Evolutionary conservation across 2,797 vertebrate species (phyloP), one percentile per base, ranked within the genome.

Genomic region (Enteromius paludinosus): DNA sequence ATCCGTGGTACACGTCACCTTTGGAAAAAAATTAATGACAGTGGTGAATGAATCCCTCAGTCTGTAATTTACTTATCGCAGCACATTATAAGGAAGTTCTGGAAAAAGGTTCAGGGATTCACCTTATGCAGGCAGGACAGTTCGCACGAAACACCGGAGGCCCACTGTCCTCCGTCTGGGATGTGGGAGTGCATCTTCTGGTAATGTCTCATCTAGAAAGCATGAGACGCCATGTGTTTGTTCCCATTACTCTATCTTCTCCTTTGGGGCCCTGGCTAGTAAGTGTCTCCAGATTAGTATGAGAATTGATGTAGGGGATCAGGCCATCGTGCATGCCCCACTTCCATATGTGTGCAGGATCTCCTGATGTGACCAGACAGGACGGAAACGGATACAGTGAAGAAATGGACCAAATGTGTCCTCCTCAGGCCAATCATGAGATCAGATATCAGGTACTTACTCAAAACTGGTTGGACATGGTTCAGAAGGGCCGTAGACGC

Each of bases 121-220:
- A 61, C 17, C 61, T 59, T 56, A 33, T 64, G 77, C 18, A 52
- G 8, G 11, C 15, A 41, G 76, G 54, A 61, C 10, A 23, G 35
- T 35, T 61, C 9, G 8, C 52, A 79, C 2, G 7, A 14, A 78
- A 28, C 61, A 54, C 33, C 15, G 9, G 30, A 4, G 54, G 62
- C 15, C 20, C 23, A 11, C 15, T 79, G 74, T 65, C 64, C 45
- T 17, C 52, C 20, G 47, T 41, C 23, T 82, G 72, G 65, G 71
- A 23, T 43, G 45, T 70, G 69, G 71, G 62, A 74, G 54, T 79
- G 35, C 49, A 54, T 59, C 73, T 78, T 84, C 28, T 79, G 78
- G 47, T 59, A 30, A 79, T 45, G 75, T 62, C 72, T 86, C 83
- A 68, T 84, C 81, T 78, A 82, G 61, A 75, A 78, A 83, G 79